These are phyloP conservation scores for Streptopelia turtur DNA, from an alignment of 2,797 vertebrate genomes.

Conservation along the genomic window DNA sequence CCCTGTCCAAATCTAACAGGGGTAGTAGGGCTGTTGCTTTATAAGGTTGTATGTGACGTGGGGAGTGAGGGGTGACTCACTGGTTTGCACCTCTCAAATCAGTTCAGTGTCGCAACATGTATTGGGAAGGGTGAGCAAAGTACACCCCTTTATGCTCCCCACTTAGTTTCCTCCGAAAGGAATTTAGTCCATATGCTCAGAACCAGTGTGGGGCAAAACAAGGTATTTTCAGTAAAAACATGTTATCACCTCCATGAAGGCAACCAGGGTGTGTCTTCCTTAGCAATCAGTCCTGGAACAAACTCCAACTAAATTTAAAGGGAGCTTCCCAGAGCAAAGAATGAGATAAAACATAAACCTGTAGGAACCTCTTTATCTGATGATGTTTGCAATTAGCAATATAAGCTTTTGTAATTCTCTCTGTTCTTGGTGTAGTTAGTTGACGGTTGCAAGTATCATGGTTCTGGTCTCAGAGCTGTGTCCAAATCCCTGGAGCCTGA, in stretches of 20 bases:
- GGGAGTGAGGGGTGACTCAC: neutral
- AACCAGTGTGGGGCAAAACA: neutral
- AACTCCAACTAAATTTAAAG: neutral
- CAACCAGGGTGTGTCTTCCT: neutral
- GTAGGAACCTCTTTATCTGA: neutral
- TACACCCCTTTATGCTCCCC: neutral
- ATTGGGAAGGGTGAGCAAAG: neutral
- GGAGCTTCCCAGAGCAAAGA: neutral
- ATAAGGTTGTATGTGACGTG: neutral
- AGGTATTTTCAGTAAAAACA: neutral
- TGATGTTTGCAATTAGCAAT: slow-evolving; percentile 13
- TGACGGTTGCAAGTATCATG: neutral
- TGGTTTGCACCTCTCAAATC: neutral
- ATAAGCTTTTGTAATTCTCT: neutral
- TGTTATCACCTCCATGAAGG: neutral
- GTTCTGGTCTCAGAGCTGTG: neutral
- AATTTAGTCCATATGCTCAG: neutral
- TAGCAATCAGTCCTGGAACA: neutral
- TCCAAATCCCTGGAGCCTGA: slow-evolving; percentile 33
- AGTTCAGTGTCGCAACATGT: rapidly evolving
- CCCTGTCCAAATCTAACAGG: slow-evolving; percentile 19
- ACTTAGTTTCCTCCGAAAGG: neutral
- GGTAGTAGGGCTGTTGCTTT: neutral
- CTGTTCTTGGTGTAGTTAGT: neutral
- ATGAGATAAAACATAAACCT: neutral